Evolutionary conservation across 1,140 invertebrate genomes (phyloP), one percentile per base, ranked within the genome.

Genomic region (Elymnias hypermnestra): DNA sequence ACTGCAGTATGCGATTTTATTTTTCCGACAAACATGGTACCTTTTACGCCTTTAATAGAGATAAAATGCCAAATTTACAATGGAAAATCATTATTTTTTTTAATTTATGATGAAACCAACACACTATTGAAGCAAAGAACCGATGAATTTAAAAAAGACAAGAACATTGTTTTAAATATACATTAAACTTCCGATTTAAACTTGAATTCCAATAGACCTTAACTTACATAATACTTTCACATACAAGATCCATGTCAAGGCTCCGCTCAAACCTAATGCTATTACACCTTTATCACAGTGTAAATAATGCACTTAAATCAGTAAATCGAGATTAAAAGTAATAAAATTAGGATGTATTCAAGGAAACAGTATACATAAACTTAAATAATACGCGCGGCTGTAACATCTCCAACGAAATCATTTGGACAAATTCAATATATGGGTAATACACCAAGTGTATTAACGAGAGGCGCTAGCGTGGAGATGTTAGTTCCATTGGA

Each of bases 201-300:
- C 47, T 19, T 18, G 14, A 8, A 48, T 19, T 22, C 3, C 17
- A 33, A 26, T n/a, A n/a, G 18, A 22, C 17, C 47, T 42, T 44
- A 51, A 51, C 19, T 44, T 39, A 51, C 8, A 19, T 51, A 51
- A 46, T 46, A 41, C 43, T 47, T 59, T 60, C 33, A 41, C 15
- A 33, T 15, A 33, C 55, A 43, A 76, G 60, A 70, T 67, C 53
- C 60, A 69, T 77, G 76, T 81, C 76, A 73, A 77, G 65, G 76
- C 57, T 62, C 59, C 57, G 72, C 67, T 77, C 75, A 57, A 41
- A 33, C 35, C 40, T 48, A 51, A 15, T 40, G 56, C 68, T 71
- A 64, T 79, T 81, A 83, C 76, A 83, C 68, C 44, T 74, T 71
- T 79, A 84, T 84, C 78, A 84, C 81, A 83, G 78, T 81, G 76